These are phyloP conservation scores for Fregata magnificens DNA, from an alignment of 2,113 vertebrate species.

Conservation along the genomic window DNA sequence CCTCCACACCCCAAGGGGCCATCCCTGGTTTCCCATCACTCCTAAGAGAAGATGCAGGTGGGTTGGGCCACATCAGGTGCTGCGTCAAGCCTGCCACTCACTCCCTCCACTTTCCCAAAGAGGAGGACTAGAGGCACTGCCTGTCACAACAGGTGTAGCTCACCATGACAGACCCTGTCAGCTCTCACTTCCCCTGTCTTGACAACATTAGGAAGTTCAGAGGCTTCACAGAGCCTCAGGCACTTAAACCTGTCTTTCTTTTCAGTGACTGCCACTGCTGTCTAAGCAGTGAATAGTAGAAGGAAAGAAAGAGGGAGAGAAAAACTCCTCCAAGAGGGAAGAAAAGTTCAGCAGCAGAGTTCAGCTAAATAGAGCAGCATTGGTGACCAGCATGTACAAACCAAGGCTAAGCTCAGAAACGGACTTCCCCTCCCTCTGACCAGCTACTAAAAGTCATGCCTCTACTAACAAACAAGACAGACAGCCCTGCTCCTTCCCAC, in stretches of 20 bases:
- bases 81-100: not conserved
- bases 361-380: not conserved
- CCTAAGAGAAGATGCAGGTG: not conserved
- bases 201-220: not conserved
- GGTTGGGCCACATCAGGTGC: not conserved
- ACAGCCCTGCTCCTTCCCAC: not conserved
- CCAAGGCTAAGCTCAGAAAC: not conserved
- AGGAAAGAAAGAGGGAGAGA: not conserved
- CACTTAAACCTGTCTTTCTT: not conserved
- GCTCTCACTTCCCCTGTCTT: not conserved
- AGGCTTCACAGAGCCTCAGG: not conserved
- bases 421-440: not conserved
- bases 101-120: not conserved
- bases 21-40: not conserved
- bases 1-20: not conserved
- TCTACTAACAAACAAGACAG: too few species aligned
- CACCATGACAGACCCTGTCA: not conserved
- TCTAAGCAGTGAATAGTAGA: not conserved
- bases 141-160: not conserved
- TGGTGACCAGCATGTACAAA: not conserved
- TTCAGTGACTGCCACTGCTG: not conserved
- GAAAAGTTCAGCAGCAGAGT: not conserved
- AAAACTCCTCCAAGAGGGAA: not conserved
- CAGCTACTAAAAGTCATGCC: not conserved
- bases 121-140: not conserved